Evolutionary conservation across 2,797 vertebrate genomes (phyloP).

Genomic region (Decapterus maruadsi): DNA sequence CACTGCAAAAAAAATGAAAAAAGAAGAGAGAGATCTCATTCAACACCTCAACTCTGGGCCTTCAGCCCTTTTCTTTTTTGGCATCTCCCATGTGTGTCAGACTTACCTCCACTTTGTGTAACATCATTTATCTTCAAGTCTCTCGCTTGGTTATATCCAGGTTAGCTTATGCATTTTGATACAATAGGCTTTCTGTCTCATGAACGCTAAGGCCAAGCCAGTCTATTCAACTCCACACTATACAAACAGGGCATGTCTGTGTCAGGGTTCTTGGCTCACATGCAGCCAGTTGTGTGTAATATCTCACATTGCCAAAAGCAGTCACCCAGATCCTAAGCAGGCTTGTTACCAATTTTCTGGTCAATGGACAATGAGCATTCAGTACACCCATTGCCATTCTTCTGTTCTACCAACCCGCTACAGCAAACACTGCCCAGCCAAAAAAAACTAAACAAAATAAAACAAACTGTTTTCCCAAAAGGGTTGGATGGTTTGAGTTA

Average conservation of each 20-base stretch:
- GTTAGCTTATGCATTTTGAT: background rate
- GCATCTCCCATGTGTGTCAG: background rate
- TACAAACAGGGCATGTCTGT: constrained; percentile 19
- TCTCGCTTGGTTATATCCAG: background rate
- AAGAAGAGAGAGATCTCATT: no score
- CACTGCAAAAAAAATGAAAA: no score
- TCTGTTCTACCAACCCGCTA: background rate
- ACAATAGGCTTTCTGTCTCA: background rate
- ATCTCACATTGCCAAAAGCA: constrained; percentile 58
- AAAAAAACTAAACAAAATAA: background rate
- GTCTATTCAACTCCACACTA: background rate
- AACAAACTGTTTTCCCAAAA: constrained; percentile 4
- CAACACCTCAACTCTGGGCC: no score
- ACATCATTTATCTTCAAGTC: background rate
- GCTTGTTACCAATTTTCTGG: constrained; percentile 71
- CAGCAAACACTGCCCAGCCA: background rate
- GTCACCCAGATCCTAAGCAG: constrained; percentile 62
- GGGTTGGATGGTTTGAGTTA: constrained; percentile 20
- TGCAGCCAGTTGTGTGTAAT: constrained; percentile 23
- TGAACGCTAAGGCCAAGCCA: background rate
- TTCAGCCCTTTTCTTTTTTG: background rate
- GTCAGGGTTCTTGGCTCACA: constrained; percentile 18
- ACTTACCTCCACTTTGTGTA: background rate
- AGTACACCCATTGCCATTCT: constrained; percentile 19
- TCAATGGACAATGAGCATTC: constrained; percentile 63